Percentiles rank a stretch among this genome's conserved stretches.
phyloP scores from a whole-genome alignment of 92 coral and sea anemone genomes.

The Galaxea fascicularis region DNA sequence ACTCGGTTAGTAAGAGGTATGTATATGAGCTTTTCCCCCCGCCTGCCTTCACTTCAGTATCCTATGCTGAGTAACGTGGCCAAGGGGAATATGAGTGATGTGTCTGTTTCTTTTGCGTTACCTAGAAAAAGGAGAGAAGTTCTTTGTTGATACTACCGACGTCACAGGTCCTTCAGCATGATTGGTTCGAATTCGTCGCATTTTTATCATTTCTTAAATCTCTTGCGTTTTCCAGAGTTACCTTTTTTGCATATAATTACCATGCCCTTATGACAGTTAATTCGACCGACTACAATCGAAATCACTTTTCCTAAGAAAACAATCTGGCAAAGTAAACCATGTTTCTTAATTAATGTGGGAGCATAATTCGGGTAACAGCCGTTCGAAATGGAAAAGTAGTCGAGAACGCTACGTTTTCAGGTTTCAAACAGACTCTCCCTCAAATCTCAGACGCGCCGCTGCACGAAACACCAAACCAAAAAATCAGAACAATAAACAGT shows the following conservation, averaged over 20 bases:
- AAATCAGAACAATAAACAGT: background rate
- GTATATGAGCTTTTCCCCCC: too few relatives aligned
- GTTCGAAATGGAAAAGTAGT: background rate
- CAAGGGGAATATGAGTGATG: too few relatives aligned
- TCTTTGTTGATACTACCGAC: too few relatives aligned
- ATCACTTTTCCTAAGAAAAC: background rate
- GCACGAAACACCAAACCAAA: background rate
- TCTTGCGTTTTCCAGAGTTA: background rate
- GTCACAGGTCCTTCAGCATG: background rate
- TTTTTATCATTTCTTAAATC: background rate
- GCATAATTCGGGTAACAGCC: background rate
- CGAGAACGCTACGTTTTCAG: background rate
- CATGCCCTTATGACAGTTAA: background rate
- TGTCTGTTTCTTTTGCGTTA: too few relatives aligned
- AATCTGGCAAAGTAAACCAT: background rate
- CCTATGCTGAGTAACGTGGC: too few relatives aligned
- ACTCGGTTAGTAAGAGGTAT: too few relatives aligned
- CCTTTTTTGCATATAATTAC: background rate
- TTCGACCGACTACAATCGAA: constrained; percentile 4
- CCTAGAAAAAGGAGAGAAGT: too few relatives aligned
- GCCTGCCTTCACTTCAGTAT: too few relatives aligned
- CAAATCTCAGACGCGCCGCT: background rate
- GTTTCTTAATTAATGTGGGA: constrained; percentile 6
- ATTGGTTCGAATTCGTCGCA: background rate
- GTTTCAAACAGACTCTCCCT: background rate